These are phyloP conservation scores for Apamea anceps DNA, from an alignment of 2,888 invertebrate genomes.

Conservation along the genomic window DNA sequence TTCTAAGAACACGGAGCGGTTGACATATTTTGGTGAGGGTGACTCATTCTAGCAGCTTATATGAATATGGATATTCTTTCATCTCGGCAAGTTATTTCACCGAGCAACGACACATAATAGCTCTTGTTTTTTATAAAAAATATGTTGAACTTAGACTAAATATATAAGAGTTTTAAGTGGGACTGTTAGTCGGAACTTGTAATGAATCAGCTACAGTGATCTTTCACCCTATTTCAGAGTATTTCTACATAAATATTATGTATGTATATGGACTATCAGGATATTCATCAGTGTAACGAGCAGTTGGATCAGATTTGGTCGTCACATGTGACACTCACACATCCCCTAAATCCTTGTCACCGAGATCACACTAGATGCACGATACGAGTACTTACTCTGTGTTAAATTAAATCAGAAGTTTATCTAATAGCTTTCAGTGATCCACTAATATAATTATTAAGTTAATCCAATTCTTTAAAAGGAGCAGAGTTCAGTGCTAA, in stretches of 20 bases:
- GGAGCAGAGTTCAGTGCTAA: background rate
- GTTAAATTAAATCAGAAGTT: background rate
- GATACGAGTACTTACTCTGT: too few species aligned
- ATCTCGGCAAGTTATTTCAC: background rate
- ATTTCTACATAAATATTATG: background rate
- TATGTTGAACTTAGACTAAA: background rate
- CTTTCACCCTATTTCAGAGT: background rate
- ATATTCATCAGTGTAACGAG: background rate
- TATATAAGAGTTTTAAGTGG: background rate
- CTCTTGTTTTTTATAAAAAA: background rate
- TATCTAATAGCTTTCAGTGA: background rate
- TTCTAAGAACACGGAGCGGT: constrained; percentile 10
- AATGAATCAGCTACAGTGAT: background rate
- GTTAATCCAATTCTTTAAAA: background rate
- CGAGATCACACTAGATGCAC: background rate
- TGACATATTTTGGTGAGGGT: constrained; percentile 27
- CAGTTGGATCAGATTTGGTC: background rate
- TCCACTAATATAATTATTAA: background rate
- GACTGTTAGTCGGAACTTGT: background rate
- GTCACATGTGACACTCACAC: constrained; percentile 4
- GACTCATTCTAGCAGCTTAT: constrained; percentile 3
- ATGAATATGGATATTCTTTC: constrained; percentile 27
- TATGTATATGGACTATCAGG: background rate
- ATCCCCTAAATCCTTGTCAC: constrained; percentile 14
- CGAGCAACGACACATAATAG: background rate